phyloP scores from a whole-genome alignment of 2,797 vertebrate species.

The Steatocranus sp. region DNA sequence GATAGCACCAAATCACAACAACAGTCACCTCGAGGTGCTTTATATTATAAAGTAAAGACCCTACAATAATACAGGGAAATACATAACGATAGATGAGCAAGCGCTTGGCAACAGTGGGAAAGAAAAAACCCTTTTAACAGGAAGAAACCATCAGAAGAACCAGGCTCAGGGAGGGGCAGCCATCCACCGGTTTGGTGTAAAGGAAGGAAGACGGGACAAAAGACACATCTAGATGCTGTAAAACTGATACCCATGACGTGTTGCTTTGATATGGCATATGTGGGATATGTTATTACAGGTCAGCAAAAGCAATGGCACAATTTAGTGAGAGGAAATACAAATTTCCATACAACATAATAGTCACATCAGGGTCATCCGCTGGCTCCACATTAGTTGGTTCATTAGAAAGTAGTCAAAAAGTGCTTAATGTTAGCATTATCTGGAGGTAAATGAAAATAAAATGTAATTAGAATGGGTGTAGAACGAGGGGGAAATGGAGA shows the following conservation, averaged over 20 bases:
- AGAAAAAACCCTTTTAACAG: background rate
- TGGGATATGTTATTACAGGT: background rate
- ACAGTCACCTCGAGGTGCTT: background rate
- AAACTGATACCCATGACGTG: background rate
- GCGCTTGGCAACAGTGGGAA: background rate
- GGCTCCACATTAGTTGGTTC: conserved; percentile 5
- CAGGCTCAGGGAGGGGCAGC: background rate
- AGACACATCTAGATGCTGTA: background rate
- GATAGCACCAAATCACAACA: background rate
- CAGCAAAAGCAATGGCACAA: background rate
- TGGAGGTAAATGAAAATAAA: conserved; percentile 8
- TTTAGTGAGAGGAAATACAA: background rate
- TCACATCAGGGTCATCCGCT: background rate
- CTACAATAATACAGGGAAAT: background rate
- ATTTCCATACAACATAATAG: background rate
- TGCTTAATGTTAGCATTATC: conserved; percentile 7
- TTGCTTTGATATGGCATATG: background rate
- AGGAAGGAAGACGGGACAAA: background rate
- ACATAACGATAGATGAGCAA: background rate
- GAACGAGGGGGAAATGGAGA: background rate
- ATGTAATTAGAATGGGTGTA: conserved; percentile 32
- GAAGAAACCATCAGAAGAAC: background rate
- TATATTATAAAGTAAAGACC: background rate
- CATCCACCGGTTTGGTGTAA: background rate
- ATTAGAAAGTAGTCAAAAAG: background rate